phyloP scores from a whole-genome alignment of 2,888 invertebrate genomes.

The Lasius platythorax region DNA sequence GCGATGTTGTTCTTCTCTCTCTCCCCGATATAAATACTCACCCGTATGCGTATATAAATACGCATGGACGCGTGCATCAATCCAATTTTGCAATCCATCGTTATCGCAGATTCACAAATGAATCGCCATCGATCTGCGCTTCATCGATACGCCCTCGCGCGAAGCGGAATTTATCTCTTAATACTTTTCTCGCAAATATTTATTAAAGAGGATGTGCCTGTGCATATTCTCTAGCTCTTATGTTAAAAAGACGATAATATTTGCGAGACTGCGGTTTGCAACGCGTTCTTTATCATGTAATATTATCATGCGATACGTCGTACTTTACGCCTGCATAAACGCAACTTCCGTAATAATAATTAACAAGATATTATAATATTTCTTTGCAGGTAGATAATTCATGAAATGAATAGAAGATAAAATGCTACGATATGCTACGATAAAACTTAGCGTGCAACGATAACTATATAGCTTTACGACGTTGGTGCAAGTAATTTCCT shows the following conservation, averaged over 20 bases:
- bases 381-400: slow-evolving; percentile 1
- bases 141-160: slow-evolving; percentile 15
- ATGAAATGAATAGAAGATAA: slow-evolving; percentile 2
- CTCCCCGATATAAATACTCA: no score
- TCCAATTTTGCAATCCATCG: slow-evolving; percentile 30
- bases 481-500: slow-evolving; percentile 8
- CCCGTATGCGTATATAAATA: slow-evolving; percentile 10
- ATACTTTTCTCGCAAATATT: slow-evolving; percentile 40
- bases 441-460: neutral
- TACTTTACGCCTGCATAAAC: slow-evolving; percentile 5
- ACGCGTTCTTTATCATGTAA: slow-evolving; percentile 6
- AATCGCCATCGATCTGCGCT: slow-evolving; percentile 29
- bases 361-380: slow-evolving; percentile 26
- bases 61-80: slow-evolving; percentile 2
- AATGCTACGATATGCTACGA: neutral
- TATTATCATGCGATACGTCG: slow-evolving; percentile 14
- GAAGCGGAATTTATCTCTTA: slow-evolving; percentile 44
- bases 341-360: slow-evolving; percentile 18
- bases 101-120: slow-evolving; percentile 13
- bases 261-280: neutral
- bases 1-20: neutral
- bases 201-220: slow-evolving; percentile 39
- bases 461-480: neutral
- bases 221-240: neutral
- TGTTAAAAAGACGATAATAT: slow-evolving; percentile 2